Base-by-base conservation (phyloP, 2,797 vertebrate species). In the Smutsia gigantea region DNA sequence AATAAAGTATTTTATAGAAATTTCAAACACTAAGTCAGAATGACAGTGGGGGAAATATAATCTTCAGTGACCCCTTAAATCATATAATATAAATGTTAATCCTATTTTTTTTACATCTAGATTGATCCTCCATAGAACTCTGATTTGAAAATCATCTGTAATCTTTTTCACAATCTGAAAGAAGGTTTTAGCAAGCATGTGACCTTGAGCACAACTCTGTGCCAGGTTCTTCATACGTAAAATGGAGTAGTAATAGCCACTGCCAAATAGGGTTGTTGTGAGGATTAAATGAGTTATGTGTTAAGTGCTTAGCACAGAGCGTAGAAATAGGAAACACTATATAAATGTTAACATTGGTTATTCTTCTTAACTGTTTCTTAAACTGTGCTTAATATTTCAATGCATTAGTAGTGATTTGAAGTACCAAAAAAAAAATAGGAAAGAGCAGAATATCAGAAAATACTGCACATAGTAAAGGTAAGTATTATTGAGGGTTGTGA, bases 341-440 rank as follows among this genome's bases (percentile, higher is more conserved):
- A 49, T 84, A 87, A 90, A 79, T 69, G 19, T 87, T 78, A 93
- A 51, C 15, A 87, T 15, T 53, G 49, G 34, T 74, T 88, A 66
- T 42, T 92, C n/a, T 68, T 92, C 14, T 92, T 87, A 59, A 92
- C 59, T 93, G 37, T 85, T 97, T 93, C 90, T 93, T 96, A 94
- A 95, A 84, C 66, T 88, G 63, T 49, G 46, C n/a, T 46, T 46
- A 46, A 94, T 64, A 17, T 74, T 93, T n/a, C 10, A 88, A 37
- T 68, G 37, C 66, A 46, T 31, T 82, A 57, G 19, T 31, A 61
- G 69, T 59, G 49, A 74, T 69, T 12, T 85, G 57, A 94, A 91
- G 96, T 82, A 72, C 29, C 87, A n/a, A n/a, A 84, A 90, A 64
- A 63, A 55, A 87, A 64, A 82, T 17, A 53, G 51, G 69, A 17